Conservation (phyloP, 2,113 vertebrate species). For the Pungitius pungitius region DNA sequence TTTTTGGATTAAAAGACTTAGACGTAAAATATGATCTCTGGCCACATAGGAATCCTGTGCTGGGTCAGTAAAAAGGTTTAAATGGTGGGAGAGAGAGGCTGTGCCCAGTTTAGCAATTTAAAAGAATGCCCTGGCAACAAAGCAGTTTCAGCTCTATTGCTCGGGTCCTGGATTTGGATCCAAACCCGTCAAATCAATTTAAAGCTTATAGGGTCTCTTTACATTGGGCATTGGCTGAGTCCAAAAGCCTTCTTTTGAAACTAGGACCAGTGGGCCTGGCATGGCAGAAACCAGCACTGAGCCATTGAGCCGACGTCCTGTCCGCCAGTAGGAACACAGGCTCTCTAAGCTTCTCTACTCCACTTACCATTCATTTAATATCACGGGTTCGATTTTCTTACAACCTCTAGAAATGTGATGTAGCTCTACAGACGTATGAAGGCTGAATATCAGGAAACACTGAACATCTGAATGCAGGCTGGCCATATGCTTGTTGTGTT, state of each 20-base stretch:
- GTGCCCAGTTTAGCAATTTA: background rate
- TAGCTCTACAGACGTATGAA: background rate
- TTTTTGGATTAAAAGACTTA: too few species aligned
- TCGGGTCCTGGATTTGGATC: conserved; percentile 26
- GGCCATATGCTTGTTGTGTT: conserved; percentile 42
- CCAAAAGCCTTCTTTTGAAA: conserved; percentile 32
- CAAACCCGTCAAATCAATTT: conserved; percentile 27
- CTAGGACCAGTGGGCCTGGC: conserved; percentile 5
- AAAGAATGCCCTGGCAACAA: background rate
- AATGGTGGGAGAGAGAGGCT: background rate
- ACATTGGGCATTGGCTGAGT: conserved; percentile 25
- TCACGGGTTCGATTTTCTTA: background rate
- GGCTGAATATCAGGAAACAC: background rate
- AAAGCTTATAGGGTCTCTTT: conserved; percentile 18
- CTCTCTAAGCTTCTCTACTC: background rate
- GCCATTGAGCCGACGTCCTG: background rate
- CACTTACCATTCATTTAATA: background rate
- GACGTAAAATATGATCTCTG: background rate
- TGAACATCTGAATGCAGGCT: conserved; percentile 8
- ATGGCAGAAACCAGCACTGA: conserved; percentile 9
- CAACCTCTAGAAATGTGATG: background rate
- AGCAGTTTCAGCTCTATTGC: conserved; percentile 12
- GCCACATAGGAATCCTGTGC: background rate
- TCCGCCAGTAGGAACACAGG: background rate
- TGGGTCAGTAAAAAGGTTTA: background rate